A percentile compares a stretch with the other conserved stretches of the same genome.
Conservation (phyloP, 2,113 vertebrate species). For the Gymnorhina tibicen region DNA sequence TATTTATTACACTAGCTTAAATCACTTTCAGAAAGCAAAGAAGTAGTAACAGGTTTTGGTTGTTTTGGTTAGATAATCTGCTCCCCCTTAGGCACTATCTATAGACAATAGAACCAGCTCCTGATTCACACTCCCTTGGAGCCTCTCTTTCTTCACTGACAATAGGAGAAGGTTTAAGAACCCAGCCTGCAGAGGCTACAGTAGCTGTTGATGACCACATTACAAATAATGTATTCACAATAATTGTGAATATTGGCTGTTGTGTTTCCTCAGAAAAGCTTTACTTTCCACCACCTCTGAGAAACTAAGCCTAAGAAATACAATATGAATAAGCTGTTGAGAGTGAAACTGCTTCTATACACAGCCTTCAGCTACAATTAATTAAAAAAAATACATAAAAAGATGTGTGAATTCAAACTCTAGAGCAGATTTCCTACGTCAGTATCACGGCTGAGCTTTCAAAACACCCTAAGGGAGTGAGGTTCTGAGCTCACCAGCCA, state of each 20-base stretch:
- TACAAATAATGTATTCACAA: not conserved
- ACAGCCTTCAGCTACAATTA: not conserved
- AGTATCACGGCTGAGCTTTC: not conserved
- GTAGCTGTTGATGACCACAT: not conserved
- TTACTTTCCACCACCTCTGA: not conserved
- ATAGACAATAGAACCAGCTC: not conserved
- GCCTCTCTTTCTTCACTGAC: not conserved
- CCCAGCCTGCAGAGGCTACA: not conserved
- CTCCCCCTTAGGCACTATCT: not conserved
- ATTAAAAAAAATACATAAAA: not conserved
- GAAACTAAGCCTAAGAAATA: not conserved
- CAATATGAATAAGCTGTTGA: not conserved
- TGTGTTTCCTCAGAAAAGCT: not conserved
- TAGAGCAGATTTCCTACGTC: not conserved
- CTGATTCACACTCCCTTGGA: not conserved
- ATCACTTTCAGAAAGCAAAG: not conserved
- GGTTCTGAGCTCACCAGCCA: not conserved
- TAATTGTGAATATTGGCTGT: not conserved
- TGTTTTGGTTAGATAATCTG: not conserved
- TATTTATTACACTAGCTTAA: not conserved
- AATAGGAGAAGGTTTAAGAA: not conserved
- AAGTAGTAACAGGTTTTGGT: not conserved
- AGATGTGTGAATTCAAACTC: not conserved
- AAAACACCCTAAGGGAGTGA: not conserved
- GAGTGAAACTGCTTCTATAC: not conserved